Base-by-base conservation (phyloP, 1,140 invertebrate genomes). In the Amyelois transitella region DNA sequence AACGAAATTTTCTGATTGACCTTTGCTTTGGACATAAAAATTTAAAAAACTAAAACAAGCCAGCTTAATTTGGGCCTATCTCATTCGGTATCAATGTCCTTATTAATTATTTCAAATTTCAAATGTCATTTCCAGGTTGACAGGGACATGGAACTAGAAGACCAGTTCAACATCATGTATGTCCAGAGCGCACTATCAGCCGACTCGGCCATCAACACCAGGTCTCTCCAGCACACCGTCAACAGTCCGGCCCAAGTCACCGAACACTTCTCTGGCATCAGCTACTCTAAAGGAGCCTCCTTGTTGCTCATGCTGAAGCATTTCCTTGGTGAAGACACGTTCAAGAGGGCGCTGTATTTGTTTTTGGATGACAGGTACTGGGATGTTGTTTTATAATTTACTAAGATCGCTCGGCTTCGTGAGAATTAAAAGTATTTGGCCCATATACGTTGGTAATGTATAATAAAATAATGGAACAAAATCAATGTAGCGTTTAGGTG, bases 231-330 rank as follows among this genome's bases (percentile, higher is more conserved):
- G 24, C 77, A 82, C 14, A 77, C 75, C 5, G 88, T 90, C 0
- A 88, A 89, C 55, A 89, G 88, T 0, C 90, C 90, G 2, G 69
- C 82, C 0, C 81, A 92, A 68, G 85, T 92, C 0, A 83, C 81
- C 10, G 86, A 85, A 8, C 91, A 91, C 68, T 93, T 93, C 62
- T 86, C 83, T 60, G 86, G 84, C 12, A 91, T 92, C 47, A 91
- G 91, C 3, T 93, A 93, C 62, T 88, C 89, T 6, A 93, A 93
- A 77, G 92, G 91, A 18, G 93, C 90, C 3, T 88, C 91, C 1
- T 83, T 96, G 6, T 90, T 96, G 3, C 80, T 94, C 22, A 96
- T 96, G 95, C 90, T 95, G 68, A 89, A 92, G 55, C 90, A 93
- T 65, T 91, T 93, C 28, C 77, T 96, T 8, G 92, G 92, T 3